phyloP scores from a whole-genome alignment of 1,140 invertebrate species.

The Colletes latitarsis region DNA sequence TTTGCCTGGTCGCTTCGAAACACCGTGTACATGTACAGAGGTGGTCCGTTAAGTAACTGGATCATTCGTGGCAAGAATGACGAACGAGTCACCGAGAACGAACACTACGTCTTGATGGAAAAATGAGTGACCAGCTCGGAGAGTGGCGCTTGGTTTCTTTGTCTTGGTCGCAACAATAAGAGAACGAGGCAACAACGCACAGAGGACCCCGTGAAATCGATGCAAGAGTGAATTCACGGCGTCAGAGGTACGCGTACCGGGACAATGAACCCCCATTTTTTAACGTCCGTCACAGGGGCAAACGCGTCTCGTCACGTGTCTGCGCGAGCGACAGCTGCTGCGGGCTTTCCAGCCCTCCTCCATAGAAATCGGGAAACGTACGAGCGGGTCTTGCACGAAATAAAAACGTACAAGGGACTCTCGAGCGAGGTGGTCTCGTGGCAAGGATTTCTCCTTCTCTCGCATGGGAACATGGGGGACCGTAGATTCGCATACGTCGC shows the following conservation, averaged over 20 bases:
- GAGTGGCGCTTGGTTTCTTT: conserved; percentile 12
- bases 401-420: conserved; percentile 18
- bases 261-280: conserved; percentile 66
- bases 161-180: background rate
- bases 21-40: background rate
- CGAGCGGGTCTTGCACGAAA: conserved; percentile 18
- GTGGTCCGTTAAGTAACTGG: background rate
- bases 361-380: conserved; percentile 52
- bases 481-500: conserved; percentile 32
- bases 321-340: conserved; percentile 52
- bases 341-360: conserved; percentile 34
- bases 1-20: no score
- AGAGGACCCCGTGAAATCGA: conserved; percentile 46
- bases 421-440: background rate
- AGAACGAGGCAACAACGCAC: background rate
- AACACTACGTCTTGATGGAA: conserved; percentile 47
- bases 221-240: conserved; percentile 29
- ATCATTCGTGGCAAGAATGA: background rate
- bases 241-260: background rate
- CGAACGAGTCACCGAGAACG: background rate
- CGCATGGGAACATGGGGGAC: conserved; percentile 36
- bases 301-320: conserved; percentile 20
- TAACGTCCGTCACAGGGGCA: conserved; percentile 34
- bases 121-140: background rate
- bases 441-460: background rate